phyloP scores from a whole-genome alignment of 2,113 vertebrate species.

The Callionymus lyra region DNA sequence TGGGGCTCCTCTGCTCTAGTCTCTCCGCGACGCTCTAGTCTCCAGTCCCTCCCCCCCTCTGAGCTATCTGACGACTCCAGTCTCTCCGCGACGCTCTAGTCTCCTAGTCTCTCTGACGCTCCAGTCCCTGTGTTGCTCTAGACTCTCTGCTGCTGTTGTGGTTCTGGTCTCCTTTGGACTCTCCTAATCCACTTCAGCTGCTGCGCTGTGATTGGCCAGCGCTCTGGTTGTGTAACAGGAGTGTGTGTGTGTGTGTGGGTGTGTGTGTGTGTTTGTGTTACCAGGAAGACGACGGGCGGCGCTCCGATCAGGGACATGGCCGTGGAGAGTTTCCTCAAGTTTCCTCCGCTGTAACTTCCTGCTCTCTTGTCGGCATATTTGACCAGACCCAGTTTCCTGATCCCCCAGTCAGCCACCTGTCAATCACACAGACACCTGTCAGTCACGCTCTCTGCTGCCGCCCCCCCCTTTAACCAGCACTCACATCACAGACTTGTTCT shows the following conservation, averaged over 20 bases:
- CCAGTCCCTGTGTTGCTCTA: no score
- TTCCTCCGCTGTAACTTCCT: slow-evolving; percentile 92
- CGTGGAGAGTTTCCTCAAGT: slow-evolving; percentile 93
- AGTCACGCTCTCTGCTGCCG: neutral
- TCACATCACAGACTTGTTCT: slow-evolving; percentile 88
- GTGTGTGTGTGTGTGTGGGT: slow-evolving; percentile 12
- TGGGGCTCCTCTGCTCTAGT: slow-evolving; percentile 3
- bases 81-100: no score
- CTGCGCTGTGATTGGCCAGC: slow-evolving; percentile 22
- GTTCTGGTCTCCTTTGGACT: no score
- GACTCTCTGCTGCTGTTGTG: neutral
- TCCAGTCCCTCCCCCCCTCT: no score
- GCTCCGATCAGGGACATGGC: slow-evolving; percentile 92
- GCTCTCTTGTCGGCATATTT: slow-evolving; percentile 88
- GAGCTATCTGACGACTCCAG: neutral
- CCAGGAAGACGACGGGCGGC: slow-evolving; percentile 93
- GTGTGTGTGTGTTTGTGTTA: slow-evolving; percentile 53
- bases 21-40: no score
- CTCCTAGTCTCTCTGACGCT: no score
- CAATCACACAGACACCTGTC: slow-evolving; percentile 7
- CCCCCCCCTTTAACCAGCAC: neutral
- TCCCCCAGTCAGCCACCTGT: slow-evolving; percentile 89
- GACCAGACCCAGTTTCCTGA: slow-evolving; percentile 85
- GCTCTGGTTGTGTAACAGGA: neutral
- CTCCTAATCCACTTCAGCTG: no score